Base-by-base conservation (phyloP, 1,140 invertebrate genomes). In the Drosophila ercepeae region DNA sequence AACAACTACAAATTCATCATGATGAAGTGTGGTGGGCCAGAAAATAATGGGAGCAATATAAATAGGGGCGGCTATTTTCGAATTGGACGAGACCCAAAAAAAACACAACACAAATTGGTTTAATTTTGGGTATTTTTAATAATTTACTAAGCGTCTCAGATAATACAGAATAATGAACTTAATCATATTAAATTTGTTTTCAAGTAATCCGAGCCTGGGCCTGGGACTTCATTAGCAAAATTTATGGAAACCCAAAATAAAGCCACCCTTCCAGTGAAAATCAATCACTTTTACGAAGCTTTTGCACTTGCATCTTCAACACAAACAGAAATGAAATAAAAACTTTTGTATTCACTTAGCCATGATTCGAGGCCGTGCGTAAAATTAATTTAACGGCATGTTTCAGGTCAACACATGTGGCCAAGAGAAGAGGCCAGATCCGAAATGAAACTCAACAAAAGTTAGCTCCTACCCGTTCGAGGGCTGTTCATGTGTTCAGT, bases 11-110 rank as follows among this genome's bases (percentile, higher is more conserved):
- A 60, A 74, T 70, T 44, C 63, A 65, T 65, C 64, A 69, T 34
- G 49, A 32, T 57, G 57, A 46, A 74, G 42, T 42, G 23, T 51
- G 60, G 23, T 51, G 60, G 21, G 21, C 29, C 60, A 32, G n/a
- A 53, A 41, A 46, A 57, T 11, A 68, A 68, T 60, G 46, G 48
- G 68, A 65, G 52, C 57, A 64, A 50, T 77, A 70, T 77, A 88
- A 88, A 86, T 81, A 77, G 58, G 64, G n/a, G 39, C 36, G 13
- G 54, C 81, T 86, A 88, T 88, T 70, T 86, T 60, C 59, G 46
- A 45, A 53, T 53, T 67, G 60, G 46, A 61, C 14, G 39, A 16
- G 13, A 48, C 55, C 57, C 60, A 64, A 64, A 48, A 48, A n/a
- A n/a, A n/a, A n/a, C n/a, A n/a, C n/a, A n/a, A 11, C 29, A 27